Evolutionary conservation across 64 coral and sea anemone genomes (phyloP), one percentile per base, ranked within the genome.

Genomic region (Pocillopora damicornis): DNA sequence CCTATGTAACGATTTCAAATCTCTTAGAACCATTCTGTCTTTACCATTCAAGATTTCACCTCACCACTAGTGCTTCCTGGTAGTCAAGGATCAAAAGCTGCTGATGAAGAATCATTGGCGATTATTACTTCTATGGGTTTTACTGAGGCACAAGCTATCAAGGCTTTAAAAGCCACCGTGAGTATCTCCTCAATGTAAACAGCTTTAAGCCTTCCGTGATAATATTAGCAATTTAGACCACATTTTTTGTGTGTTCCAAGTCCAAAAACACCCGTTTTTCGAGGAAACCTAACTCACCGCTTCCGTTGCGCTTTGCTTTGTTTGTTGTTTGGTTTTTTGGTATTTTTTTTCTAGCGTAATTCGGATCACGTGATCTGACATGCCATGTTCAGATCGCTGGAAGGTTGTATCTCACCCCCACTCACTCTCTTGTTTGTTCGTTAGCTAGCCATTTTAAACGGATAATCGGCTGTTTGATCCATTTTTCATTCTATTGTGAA

Each of bases 71-170:
- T 59, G 5, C 11, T 87, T 74, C 77, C 62, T n/a, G 79, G 61
- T 10, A 71, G 71, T 34, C 57, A 37, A 11, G 57, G 58, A 37
- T 7, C 84, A 84, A n/a, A 63, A 38, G 81, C 80, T 65, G 95
- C 91, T 35, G 88, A 78, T 74, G 97, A 99, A 74, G 93, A 95
- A 57, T 77, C 93, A 35, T 22, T 99, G 42, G 93, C 69, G 15
- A 91, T 93, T 73, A 82, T 99, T 57, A 91, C 90, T 15, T 92
- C 97, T 3, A 95, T 99, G 93, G 97, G 97, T 42, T 99, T 99
- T 60, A 95, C 82, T 64, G 85, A 65, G 72, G 74, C 90, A 2
- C 97, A 99, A 65, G 97, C 88, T 51, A 79, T 79, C 37, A 99
- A 93, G 35, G 97, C 97, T 20, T 90, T 99, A 22, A 92, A 90